A percentile compares a stretch with the other conserved stretches of the same genome.
These are phyloP conservation scores for Xestia c-nigrum DNA, from an alignment of 2,888 invertebrate species.

Conservation along the genomic window DNA sequence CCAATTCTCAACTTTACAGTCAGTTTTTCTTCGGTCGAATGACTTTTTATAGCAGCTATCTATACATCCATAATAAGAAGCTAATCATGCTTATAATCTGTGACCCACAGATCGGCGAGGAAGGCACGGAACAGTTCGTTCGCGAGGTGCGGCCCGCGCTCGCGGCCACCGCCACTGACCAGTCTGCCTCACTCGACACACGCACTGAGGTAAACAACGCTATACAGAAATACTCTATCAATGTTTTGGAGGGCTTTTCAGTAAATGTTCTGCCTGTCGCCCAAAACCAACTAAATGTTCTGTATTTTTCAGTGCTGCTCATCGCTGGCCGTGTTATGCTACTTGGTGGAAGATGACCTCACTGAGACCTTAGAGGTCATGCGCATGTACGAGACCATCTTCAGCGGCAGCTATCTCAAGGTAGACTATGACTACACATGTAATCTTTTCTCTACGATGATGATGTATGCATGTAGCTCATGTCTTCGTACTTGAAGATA, in stretches of 20 bases:
- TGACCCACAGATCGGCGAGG: slow-evolving; percentile 85
- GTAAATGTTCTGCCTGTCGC: background rate
- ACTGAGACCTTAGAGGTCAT: slow-evolving; percentile 93
- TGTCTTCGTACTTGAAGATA: background rate
- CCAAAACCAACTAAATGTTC: background rate
- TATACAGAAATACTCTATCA: background rate
- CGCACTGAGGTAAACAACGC: slow-evolving; percentile 92
- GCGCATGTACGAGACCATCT: slow-evolving; percentile 94
- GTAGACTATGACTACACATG: slow-evolving; percentile 66
- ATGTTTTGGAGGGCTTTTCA: background rate
- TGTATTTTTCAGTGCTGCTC: slow-evolving; percentile 93
- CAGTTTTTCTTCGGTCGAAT: too few relatives aligned
- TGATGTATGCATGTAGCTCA: background rate
- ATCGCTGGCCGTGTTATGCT: slow-evolving; percentile 95
- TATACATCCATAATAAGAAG: background rate
- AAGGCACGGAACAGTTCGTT: slow-evolving; percentile 92
- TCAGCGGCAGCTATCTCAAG: slow-evolving; percentile 95
- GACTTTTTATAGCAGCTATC: background rate
- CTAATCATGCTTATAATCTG: background rate
- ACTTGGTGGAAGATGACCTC: slow-evolving; percentile 95
- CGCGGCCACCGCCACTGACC: slow-evolving; percentile 93
- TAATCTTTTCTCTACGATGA: background rate
- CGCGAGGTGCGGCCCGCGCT: slow-evolving; percentile 94
- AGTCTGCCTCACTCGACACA: slow-evolving; percentile 93
- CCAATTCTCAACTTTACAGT: background rate